Evolutionary conservation across 2,797 vertebrate species (phyloP).

Genomic region (Ispidina picta): DNA sequence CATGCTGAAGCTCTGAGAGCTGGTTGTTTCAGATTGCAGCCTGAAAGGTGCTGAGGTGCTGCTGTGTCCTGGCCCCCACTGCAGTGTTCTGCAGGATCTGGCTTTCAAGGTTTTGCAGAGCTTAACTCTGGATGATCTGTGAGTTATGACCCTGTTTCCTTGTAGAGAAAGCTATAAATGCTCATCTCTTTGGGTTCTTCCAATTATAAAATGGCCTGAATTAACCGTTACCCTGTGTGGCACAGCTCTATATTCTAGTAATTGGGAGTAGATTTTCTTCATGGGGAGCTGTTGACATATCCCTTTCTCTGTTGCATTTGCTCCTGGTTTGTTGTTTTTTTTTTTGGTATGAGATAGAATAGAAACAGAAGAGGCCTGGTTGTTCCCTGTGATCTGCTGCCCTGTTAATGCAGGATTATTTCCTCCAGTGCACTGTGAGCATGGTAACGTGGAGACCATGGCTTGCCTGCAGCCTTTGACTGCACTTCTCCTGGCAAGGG

Average conservation of each 20-base stretch:
- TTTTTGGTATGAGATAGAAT: background rate
- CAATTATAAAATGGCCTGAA: background rate
- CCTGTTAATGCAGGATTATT: conserved; percentile 48
- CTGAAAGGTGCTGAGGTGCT: background rate
- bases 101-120: background rate
- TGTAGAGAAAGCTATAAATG: background rate
- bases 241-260: background rate
- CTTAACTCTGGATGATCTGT: background rate
- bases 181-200: background rate
- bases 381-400: conserved; percentile 39
- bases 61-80: background rate
- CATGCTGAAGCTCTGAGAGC: background rate
- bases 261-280: background rate
- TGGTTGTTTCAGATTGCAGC: background rate
- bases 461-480: conserved; percentile 46
- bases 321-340: background rate
- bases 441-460: background rate
- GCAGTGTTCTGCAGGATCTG: background rate
- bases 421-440: conserved; percentile 16
- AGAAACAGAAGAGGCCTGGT: conserved; percentile 14
- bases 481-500: background rate
- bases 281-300: background rate
- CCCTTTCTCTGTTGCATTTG: background rate
- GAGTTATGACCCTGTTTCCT: background rate
- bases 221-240: background rate